These are phyloP conservation scores for Menidia beryllina DNA, from an alignment of 2,113 vertebrate genomes.

Conservation along the genomic window DNA sequence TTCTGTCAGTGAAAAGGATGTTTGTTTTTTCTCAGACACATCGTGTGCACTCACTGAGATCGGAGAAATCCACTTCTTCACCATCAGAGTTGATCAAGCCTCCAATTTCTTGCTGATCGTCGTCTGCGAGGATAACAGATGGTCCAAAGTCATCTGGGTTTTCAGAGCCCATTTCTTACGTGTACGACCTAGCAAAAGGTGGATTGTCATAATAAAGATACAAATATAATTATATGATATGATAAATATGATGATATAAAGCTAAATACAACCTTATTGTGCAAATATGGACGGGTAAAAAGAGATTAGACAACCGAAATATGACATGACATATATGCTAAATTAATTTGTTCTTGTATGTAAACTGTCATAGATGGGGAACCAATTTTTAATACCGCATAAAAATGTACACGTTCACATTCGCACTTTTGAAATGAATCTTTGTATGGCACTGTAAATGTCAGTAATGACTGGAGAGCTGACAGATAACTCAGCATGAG, in stretches of 20 bases:
- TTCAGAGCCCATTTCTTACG: conserved; percentile 74
- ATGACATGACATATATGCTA: too few species aligned
- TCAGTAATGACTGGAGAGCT: too few species aligned
- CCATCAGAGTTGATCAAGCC: conserved; percentile 78
- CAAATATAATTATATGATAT: neutral
- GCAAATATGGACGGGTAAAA: too few species aligned
- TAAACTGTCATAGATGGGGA: too few species aligned
- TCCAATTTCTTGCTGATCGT: conserved; percentile 71
- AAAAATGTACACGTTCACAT: too few species aligned
- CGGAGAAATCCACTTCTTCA: conserved; percentile 75
- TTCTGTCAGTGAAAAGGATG: neutral
- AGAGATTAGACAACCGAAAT: too few species aligned
- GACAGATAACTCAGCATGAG: too few species aligned
- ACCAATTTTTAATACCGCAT: too few species aligned
- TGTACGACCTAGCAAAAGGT: conserved; percentile 9
- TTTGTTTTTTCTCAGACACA: neutral
- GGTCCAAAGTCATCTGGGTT: conserved; percentile 62
- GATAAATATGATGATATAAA: neutral
- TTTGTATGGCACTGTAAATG: too few species aligned
- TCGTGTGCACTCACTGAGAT: conserved; percentile 58
- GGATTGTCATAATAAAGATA: conserved; percentile 19
- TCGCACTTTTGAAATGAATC: too few species aligned
- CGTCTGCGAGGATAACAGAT: conserved; percentile 48
- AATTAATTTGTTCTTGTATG: too few species aligned
- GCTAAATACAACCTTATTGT: too few species aligned